Percentiles rank a stretch among this genome's conserved stretches.
These are phyloP conservation scores for Punctoribates punctum DNA, from an alignment of 2,888 invertebrate species.

Conservation along the genomic window DNA sequence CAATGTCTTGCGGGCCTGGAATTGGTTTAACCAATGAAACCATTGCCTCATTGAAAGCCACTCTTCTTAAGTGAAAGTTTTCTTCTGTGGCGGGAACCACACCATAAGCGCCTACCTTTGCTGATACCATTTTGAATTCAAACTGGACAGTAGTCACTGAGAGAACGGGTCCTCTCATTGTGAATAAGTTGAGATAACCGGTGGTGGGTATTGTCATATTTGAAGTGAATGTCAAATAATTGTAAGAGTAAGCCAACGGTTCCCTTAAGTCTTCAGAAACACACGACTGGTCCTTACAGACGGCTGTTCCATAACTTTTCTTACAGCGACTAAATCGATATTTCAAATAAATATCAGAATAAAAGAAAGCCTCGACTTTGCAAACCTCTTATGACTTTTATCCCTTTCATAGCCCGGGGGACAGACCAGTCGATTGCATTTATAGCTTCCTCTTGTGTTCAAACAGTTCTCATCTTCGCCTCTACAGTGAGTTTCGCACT, in stretches of 20 bases:
- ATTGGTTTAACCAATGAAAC: constrained; percentile 70
- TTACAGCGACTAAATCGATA: not conserved
- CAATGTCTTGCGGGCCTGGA: constrained; percentile 84
- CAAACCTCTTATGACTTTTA: constrained; percentile 69
- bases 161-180: constrained; percentile 76
- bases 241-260: constrained; percentile 83
- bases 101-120: constrained; percentile 59
- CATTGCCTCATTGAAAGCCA: constrained; percentile 66
- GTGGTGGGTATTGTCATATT: constrained; percentile 67
- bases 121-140: constrained; percentile 62
- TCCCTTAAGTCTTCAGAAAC: constrained; percentile 49
- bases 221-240: constrained; percentile 87
- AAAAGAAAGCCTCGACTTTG: not conserved
- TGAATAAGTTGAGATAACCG: constrained; percentile 73
- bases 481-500: constrained; percentile 60
- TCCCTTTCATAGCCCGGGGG: constrained; percentile 79
- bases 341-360: not conserved
- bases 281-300: not conserved
- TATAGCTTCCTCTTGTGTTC: constrained; percentile 81
- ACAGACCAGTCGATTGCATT: constrained; percentile 80
- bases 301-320: constrained; percentile 8
- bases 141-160: constrained; percentile 69
- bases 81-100: constrained; percentile 50
- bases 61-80: constrained; percentile 54
- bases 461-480: constrained; percentile 70